Conservation (phyloP, 1,140 invertebrate species). For the Zaprionus kolodkinae region DNA sequence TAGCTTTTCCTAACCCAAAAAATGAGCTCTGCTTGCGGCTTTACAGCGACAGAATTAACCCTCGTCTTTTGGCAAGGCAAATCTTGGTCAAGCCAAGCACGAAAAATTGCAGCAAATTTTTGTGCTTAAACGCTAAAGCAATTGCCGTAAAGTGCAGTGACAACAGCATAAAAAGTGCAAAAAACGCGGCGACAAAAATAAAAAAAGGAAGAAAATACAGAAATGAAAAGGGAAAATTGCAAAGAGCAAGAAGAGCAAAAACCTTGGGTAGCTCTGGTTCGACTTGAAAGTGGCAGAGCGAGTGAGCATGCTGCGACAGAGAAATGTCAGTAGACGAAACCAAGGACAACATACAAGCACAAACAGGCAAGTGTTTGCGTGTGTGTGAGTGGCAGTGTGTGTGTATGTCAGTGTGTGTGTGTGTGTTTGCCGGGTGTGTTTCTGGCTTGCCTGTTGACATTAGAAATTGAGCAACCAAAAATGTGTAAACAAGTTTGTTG, state of each 20-base stretch:
- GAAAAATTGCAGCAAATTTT: slow-evolving; percentile 46
- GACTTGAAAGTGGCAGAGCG: slow-evolving; percentile 31
- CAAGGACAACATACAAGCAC: slow-evolving; percentile 68
- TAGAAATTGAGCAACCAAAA: slow-evolving; percentile 81
- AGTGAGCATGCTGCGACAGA: slow-evolving; percentile 27
- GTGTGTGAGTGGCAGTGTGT: background rate
- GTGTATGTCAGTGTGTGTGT: slow-evolving; percentile 12
- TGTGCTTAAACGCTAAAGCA: slow-evolving; percentile 34
- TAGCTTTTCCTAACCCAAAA: background rate
- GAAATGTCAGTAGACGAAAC: slow-evolving; percentile 37
- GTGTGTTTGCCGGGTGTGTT: slow-evolving; percentile 46
- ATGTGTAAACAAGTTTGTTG: slow-evolving; percentile 81
- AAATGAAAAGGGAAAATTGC: slow-evolving; percentile 22
- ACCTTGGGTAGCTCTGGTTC: slow-evolving; percentile 13
- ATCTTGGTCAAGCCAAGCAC: slow-evolving; percentile 46
- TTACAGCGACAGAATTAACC: background rate
- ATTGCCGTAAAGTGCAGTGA: slow-evolving; percentile 45
- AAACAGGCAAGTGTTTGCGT: slow-evolving; percentile 34
- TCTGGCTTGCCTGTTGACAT: slow-evolving; percentile 74
- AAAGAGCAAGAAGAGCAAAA: background rate
- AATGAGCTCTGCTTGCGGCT: background rate
- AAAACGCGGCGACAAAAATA: slow-evolving; percentile 14
- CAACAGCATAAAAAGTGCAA: slow-evolving; percentile 19
- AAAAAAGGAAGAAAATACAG: background rate
- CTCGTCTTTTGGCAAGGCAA: slow-evolving; percentile 50